Conservation (phyloP, 2,888 invertebrate species). For the Nomada ferruginata region DNA sequence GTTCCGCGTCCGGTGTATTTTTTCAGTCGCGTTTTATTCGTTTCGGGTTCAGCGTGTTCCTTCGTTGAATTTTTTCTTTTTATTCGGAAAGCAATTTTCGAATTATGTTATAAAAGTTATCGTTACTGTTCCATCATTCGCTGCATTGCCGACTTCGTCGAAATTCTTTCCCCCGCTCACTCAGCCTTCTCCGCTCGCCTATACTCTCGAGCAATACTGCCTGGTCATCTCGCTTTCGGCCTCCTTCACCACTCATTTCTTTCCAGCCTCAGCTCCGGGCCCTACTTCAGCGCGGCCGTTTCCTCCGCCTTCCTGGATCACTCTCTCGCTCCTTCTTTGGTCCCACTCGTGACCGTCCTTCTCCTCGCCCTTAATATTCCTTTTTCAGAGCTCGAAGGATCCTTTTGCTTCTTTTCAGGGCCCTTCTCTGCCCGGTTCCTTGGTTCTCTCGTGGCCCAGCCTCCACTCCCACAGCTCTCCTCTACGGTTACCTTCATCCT, state of each 20-base stretch:
- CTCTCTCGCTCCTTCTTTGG: constrained; percentile 33
- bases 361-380: constrained; percentile 3
- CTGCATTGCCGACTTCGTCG: too few species aligned
- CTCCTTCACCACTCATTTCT: constrained; percentile 5
- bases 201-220: constrained; percentile 11
- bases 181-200: neutral
- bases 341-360: constrained; percentile 24
- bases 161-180: neutral
- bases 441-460: neutral
- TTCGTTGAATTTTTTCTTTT: too few species aligned
- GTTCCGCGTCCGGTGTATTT: too few species aligned
- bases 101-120: too few species aligned
- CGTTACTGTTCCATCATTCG: too few species aligned
- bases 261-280: neutral
- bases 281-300: constrained; percentile 15
- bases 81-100: too few species aligned
- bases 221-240: constrained; percentile 38
- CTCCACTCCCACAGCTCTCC: constrained; percentile 6
- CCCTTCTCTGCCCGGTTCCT: neutral
- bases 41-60: too few species aligned
- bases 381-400: neutral
- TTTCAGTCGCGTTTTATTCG: too few species aligned
- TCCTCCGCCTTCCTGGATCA: neutral
- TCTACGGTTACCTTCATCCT: constrained; percentile 1
- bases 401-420: constrained; percentile 9